phyloP scores from a whole-genome alignment of 2,113 vertebrate genomes.

The Thamnaconus septentrionalis region DNA sequence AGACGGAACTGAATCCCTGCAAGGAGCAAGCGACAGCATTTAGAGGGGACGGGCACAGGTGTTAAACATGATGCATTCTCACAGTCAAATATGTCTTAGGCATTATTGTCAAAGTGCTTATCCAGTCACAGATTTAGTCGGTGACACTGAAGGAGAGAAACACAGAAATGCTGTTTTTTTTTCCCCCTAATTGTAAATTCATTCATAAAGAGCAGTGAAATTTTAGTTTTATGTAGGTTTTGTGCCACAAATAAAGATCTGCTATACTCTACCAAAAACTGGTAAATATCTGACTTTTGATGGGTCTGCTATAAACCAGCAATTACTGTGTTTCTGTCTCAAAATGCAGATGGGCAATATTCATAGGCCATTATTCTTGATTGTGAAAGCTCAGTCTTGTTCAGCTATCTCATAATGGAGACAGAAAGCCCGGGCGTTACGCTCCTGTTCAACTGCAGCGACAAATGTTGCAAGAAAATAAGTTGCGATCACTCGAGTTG shows the following conservation, averaged over 20 bases:
- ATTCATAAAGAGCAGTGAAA: neutral
- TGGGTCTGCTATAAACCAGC: constrained; percentile 4
- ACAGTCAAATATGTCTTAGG: constrained; percentile 18
- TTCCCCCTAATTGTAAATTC: neutral
- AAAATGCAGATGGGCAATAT: constrained; percentile 34
- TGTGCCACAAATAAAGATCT: neutral
- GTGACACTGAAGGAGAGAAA: constrained; percentile 36
- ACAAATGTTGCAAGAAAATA: neutral
- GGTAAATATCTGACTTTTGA: too few relatives aligned
- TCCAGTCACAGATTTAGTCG: constrained; percentile 10
- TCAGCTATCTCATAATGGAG: neutral
- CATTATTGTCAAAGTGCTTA: constrained; percentile 9
- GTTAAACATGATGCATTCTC: constrained; percentile 14
- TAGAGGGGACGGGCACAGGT: constrained; percentile 45
- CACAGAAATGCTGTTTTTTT: constrained; percentile 37
- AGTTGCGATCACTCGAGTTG: neutral
- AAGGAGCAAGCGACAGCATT: constrained; percentile 64
- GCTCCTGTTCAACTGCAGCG: neutral
- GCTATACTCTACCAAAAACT: too few relatives aligned
- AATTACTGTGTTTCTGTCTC: constrained; percentile 58
- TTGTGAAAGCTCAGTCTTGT: neutral
- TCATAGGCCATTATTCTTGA: constrained; percentile 14
- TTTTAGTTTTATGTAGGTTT: too few relatives aligned
- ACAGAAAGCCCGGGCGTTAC: too few relatives aligned
- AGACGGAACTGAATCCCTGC: constrained; percentile 84